A percentile compares a stretch with the other conserved stretches of the same genome.
These are phyloP conservation scores for Rhyzopertha dominica DNA, from an alignment of 1,140 invertebrate species.

Conservation along the genomic window DNA sequence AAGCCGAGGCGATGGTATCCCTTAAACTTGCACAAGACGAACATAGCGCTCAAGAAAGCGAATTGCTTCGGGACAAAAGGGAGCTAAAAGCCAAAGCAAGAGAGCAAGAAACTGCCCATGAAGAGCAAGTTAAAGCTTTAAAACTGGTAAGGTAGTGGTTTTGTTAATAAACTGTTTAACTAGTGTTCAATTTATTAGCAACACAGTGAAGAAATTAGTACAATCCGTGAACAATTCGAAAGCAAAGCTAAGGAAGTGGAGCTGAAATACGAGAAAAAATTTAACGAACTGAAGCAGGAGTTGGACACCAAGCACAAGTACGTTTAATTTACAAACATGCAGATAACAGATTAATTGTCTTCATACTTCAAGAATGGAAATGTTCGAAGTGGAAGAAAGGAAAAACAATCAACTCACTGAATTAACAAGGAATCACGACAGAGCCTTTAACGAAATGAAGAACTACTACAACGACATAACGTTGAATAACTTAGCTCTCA, in stretches of 20 bases:
- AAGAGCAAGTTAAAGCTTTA: conserved; percentile 59
- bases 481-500: conserved; percentile 81
- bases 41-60: conserved; percentile 66
- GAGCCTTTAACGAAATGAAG: conserved; percentile 81
- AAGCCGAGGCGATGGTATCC: conserved; percentile 70
- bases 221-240: conserved; percentile 66
- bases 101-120: conserved; percentile 64
- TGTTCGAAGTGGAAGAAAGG: conserved; percentile 82
- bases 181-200: conserved; percentile 27
- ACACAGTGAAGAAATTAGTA: conserved; percentile 58
- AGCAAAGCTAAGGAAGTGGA: conserved; percentile 72
- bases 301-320: conserved; percentile 63
- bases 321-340: conserved; percentile 4
- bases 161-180: too few species aligned
- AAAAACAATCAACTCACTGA: conserved; percentile 82
- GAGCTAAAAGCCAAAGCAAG: conserved; percentile 66
- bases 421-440: conserved; percentile 77
- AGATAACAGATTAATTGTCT: not conserved
- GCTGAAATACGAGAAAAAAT: conserved; percentile 73
- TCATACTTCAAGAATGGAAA: conserved; percentile 55
- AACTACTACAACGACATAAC: conserved; percentile 93
- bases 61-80: conserved; percentile 74
- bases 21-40: conserved; percentile 71
- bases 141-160: conserved; percentile 51
- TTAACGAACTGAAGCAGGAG: conserved; percentile 66